Conservation (phyloP, 2,797 vertebrate species). For the Enteromius paludinosus region DNA sequence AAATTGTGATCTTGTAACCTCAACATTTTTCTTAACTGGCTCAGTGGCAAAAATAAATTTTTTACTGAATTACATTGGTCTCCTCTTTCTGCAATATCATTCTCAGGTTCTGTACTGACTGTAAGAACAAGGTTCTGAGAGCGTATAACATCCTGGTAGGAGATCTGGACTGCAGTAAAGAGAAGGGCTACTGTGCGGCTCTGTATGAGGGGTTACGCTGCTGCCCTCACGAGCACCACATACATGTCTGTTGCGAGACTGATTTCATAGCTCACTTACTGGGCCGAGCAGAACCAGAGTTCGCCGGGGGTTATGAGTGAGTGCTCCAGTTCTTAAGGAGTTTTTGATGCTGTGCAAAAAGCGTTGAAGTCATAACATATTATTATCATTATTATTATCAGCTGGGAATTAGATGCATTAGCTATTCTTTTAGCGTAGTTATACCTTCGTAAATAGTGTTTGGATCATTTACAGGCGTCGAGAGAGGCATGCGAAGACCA, state of each 20-base stretch:
- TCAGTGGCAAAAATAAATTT: not conserved
- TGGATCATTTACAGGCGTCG: slow-evolving; percentile 77
- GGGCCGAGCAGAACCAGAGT: slow-evolving; percentile 94
- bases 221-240: slow-evolving; percentile 93
- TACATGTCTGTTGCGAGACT: slow-evolving; percentile 95
- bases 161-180: slow-evolving; percentile 94
- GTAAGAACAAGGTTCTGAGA: slow-evolving; percentile 95
- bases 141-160: slow-evolving; percentile 97
- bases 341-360: not conserved
- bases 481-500: slow-evolving; percentile 97
- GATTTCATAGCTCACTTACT: slow-evolving; percentile 97
- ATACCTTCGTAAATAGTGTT: not conserved
- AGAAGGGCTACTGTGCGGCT: slow-evolving; percentile 94
- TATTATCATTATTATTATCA: not conserved
- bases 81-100: not conserved
- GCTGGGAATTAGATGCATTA: not conserved
- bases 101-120: slow-evolving; percentile 94
- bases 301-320: slow-evolving; percentile 97
- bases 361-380: not conserved
- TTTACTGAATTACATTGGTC: not conserved
- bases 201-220: slow-evolving; percentile 95
- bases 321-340: slow-evolving; percentile 75
- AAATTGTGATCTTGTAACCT: not conserved
- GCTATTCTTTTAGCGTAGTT: not conserved
- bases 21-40: no score